Evolutionary conservation across 2,113 vertebrate genomes (phyloP).

Genomic region (Tapirus terrestris): DNA sequence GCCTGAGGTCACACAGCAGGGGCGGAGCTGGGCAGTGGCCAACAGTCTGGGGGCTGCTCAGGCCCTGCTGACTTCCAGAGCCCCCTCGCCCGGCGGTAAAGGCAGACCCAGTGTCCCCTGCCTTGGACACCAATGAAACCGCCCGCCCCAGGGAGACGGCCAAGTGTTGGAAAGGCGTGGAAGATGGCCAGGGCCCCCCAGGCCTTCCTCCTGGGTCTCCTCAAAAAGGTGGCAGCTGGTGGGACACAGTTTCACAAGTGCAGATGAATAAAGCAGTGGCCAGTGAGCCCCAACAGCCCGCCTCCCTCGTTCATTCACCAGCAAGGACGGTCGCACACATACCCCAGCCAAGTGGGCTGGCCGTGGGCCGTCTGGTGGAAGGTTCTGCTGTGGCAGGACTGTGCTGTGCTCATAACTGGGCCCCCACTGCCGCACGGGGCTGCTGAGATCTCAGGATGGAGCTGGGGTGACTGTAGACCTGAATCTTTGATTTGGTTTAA

Average conservation of each 20-base stretch:
- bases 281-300: neutral
- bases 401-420: fast-evolving
- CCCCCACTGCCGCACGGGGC: fast-evolving
- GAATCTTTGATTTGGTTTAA: no score
- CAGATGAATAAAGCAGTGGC: neutral
- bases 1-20: fast-evolving
- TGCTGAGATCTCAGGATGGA: fast-evolving
- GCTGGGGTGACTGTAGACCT: fast-evolving
- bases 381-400: fast-evolving
- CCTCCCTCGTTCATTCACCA: fast-evolving
- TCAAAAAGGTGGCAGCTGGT: neutral
- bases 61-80: constrained; percentile 66
- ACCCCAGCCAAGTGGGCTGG: neutral
- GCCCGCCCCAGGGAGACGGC: neutral
- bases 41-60: constrained; percentile 4
- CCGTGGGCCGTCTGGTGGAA: fast-evolving
- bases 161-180: fast-evolving
- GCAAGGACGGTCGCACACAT: neutral
- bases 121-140: fast-evolving
- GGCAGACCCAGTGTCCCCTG: neutral
- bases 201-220: neutral
- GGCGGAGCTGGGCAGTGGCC: neutral
- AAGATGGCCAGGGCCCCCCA: fast-evolving
- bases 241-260: fast-evolving
- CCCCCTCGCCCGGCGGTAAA: neutral